phyloP scores from a whole-genome alignment of 2,888 invertebrate genomes.

The Melanophora roralis region DNA sequence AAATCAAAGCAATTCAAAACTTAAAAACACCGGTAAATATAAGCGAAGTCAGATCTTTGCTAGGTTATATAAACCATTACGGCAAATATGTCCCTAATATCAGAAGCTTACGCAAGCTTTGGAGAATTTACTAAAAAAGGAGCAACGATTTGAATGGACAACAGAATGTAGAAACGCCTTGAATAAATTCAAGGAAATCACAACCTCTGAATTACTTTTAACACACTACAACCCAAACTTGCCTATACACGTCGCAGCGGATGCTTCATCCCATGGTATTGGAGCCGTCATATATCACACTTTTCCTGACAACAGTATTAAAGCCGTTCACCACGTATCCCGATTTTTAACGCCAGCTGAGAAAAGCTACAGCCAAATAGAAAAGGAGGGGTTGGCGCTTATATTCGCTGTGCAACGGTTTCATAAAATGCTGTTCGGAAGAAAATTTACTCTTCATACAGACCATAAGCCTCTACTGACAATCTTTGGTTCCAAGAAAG shows the following conservation, averaged over 20 bases:
- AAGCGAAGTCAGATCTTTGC: too few species aligned
- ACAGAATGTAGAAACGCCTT: background rate
- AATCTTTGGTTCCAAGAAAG: constrained; percentile 69
- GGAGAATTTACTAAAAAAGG: constrained; percentile 35
- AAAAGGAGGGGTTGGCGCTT: constrained; percentile 48
- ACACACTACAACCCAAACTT: constrained; percentile 18
- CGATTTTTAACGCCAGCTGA: constrained; percentile 59
- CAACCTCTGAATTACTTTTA: constrained; percentile 7
- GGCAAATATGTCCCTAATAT: constrained; percentile 47
- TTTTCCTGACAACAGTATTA: constrained; percentile 6
- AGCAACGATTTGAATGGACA: background rate
- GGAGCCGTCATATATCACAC: constrained; percentile 18
- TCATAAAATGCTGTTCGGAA: constrained; percentile 34
- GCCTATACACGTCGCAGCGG: constrained; percentile 46
- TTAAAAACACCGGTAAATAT: too few species aligned
- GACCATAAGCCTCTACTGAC: constrained; percentile 65
- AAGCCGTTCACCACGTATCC: constrained; percentile 18
- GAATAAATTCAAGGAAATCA: background rate
- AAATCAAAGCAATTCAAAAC: constrained; percentile 12
- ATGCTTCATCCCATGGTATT: constrained; percentile 30
- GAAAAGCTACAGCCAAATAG: constrained; percentile 60
- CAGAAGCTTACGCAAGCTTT: constrained; percentile 33
- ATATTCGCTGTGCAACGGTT: constrained; percentile 58
- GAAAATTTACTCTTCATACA: constrained; percentile 60
- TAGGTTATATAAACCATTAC: constrained; percentile 51